Base-by-base conservation (phyloP, 2,888 invertebrate species). In the Athalia rosae region DNA sequence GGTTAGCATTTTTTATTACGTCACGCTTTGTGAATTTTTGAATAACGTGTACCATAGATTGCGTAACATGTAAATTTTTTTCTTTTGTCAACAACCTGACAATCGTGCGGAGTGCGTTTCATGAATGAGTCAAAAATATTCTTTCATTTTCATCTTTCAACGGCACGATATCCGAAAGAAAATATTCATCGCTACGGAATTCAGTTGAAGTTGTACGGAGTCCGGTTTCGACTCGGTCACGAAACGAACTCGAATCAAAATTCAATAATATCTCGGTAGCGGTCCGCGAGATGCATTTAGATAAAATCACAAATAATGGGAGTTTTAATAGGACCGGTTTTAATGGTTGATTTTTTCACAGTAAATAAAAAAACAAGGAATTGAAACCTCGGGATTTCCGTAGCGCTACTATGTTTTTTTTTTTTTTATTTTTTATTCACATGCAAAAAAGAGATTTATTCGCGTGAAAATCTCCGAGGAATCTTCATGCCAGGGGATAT, bases 1-100 rank as follows among this genome's bases (percentile, higher is more conserved):
- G 91, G 96, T 96, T 89, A 92, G 93, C 91, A 85, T 78, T 47
- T 58, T 74, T 48, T 48, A 62, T 59, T 62, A 50, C 28, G 28
- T 50, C 53, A 43, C 67, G 6, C 6, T 67, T 50, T 67, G 8
- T 67, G 8, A 4, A 7, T 9, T 3, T 45, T 8, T 45, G 45
- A 63, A 63, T 45, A 13, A 63, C n/a, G n/a, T 45, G 11, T 47
- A 47, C 45, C 47, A 64, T 8, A 47, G 47, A 47, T 64, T 28
- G 28, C 28, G 28, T 28, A 28, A 28, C 28, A 28, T 28, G 28
- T 28, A 28, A 28, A 28, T 28, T 28, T 28, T 28, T 28, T 28
- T 28, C 2, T 28, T 28, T 28, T 28, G 28, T 0, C 28, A 28
- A 28, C 28, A 28, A 28, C 28, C 28, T 28, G 28, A 28, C 28